These are phyloP conservation scores for Ernsta delagoae DNA, from an alignment of 2,888 invertebrate species.

Conservation along the genomic window DNA sequence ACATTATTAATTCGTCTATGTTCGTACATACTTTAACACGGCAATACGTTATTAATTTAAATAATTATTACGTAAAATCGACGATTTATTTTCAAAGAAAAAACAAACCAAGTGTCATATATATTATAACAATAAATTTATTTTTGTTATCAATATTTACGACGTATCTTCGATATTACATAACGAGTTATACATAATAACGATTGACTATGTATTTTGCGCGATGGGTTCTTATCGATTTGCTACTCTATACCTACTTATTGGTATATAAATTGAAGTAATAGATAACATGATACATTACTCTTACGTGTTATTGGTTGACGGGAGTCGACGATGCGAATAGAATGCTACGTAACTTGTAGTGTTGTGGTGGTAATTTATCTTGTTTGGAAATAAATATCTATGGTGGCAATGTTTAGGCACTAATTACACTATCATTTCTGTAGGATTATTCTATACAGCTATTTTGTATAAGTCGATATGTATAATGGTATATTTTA, in stretches of 20 bases:
- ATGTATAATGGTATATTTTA: not conserved
- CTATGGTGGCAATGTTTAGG: not conserved
- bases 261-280: conserved; percentile 3
- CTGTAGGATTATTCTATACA: not conserved
- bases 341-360: not conserved
- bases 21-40: too few species aligned
- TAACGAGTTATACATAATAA: too few species aligned
- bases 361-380: not conserved
- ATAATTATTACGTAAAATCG: too few species aligned
- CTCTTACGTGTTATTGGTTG: conserved; percentile 7
- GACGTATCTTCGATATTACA: too few species aligned
- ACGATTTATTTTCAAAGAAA: too few species aligned
- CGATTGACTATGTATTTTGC: conserved; percentile 13
- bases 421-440: not conserved
- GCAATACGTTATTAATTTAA: too few species aligned
- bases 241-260: not conserved
- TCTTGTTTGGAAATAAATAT: not conserved
- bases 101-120: too few species aligned
- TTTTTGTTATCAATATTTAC: too few species aligned
- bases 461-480: conserved; percentile 2
- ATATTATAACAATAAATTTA: too few species aligned
- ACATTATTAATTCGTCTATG: too few species aligned
- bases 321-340: not conserved
- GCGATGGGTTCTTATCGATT: not conserved
- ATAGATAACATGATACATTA: conserved; percentile 1